Evolutionary conservation across 2,888 invertebrate genomes (phyloP), one percentile per base, ranked within the genome.

Genomic region (Campopleginae sp.): DNA sequence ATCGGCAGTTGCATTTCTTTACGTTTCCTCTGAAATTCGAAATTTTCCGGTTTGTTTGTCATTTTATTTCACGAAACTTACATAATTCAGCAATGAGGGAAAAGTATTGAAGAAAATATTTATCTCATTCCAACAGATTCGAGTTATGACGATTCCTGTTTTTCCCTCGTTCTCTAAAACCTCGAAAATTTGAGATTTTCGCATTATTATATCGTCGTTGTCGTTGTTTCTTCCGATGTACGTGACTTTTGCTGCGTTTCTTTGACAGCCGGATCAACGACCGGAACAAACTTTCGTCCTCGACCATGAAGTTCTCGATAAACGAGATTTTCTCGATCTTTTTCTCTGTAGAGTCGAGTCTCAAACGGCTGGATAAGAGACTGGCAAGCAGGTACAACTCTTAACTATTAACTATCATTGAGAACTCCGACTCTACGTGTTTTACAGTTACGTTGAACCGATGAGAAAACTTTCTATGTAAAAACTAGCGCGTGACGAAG

Each of bases 401-500:
- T 74, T 74, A 74, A 75, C 46, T 46, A 48, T 54, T 31, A 7
- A 12, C 27, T 68, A 54, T 68, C 75, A 65, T 51, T 31, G 65
- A 58, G 23, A 44, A 46, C 44, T 38, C 31, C 33, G 27, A 77
- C 66, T 76, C 84, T 76, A 68, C 70, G 79, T 14, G 77, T 58
- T 86, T 84, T 82, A 80, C 85, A 87, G 83, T 87, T 86, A 82
- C 77, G 72, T 80, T 84, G 80, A 85, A 84, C 80, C 80, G 82
- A 65, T 71, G 78, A 31, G 61, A 86, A 51, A 87, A 71, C 84
- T 86, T 87, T 86, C 86, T 68, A 71, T 70, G 81, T 79, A 86
- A 86, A 88, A 87, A 87, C 84, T 87, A 85, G 86, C 83, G 87
- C 87, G 77, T 87, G 86, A 86, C 88, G 85, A 65, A 71, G 82